Evolutionary conservation across 2,797 vertebrate species (phyloP), one percentile per base, ranked within the genome.

Genomic region (Enteromius argenteus): DNA sequence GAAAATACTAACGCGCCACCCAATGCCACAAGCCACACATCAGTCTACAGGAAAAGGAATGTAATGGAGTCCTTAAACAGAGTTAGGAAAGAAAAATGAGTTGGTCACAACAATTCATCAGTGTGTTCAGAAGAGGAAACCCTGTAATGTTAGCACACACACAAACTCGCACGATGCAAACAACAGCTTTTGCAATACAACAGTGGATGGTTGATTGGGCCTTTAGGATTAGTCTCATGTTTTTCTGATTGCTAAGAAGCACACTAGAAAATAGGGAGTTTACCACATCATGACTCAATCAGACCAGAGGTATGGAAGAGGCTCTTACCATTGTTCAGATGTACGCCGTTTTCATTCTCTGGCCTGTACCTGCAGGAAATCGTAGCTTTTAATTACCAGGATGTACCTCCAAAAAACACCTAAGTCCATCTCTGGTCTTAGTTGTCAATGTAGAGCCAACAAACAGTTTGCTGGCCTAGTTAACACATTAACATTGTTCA

Each of bases 271-370:
- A 87, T 46, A 91, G 82, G 85, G 86, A 80, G 89, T 84, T 89
- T 89, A 17, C 32, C 27, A 74, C 39, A 83, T 92, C 87, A 90
- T 87, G 86, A 90, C 32, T 80, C 78, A 68, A 39, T 80, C 7
- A 85, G 85, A 92, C 86, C 69, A 89, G 84, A 84, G 87, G 88
- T 83, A 85, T 56, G 67, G 77, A 80, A 81, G 88, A 90, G 91
- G 90, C 91, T 96, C 98, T 99, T 99, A 99, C 98, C 98, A 98
- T 97, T 96, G 94, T 95, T 99, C 97, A 99, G 98, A 99, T 99
- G 98, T 99, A 99, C 96, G 98, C 98, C 95, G 98, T 98, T 98
- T 98, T 98, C 98, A 99, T 98, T 98, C 98, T 97, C 95, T 98
- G 98, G 95, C 96, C 97, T 97, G 97, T 98, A 99, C 98, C 98